A percentile compares a stretch with the other conserved stretches of the same genome.
These are phyloP conservation scores for Delichon dasypus DNA, from an alignment of 2,797 vertebrate species.

Conservation along the genomic window DNA sequence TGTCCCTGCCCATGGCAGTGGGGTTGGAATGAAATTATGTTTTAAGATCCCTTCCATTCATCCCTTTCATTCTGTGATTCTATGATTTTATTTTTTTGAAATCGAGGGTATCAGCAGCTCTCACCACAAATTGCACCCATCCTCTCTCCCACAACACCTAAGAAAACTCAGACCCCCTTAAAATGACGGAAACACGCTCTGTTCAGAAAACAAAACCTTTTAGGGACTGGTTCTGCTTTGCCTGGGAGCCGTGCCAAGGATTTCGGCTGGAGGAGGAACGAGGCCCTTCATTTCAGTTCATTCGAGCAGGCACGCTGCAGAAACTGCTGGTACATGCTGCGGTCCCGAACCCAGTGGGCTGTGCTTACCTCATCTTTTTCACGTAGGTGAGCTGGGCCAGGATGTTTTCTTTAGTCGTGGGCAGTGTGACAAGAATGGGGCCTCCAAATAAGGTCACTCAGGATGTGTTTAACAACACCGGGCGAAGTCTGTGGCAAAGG, in stretches of 20 bases:
- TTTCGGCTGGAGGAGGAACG: conserved; percentile 52
- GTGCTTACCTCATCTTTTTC: conserved; percentile 63
- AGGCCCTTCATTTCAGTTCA: conserved; percentile 40
- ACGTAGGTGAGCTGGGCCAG: conserved; percentile 73
- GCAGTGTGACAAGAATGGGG: conserved; percentile 77
- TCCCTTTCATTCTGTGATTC: neutral
- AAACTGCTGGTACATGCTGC: conserved; percentile 3
- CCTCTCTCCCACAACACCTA: neutral
- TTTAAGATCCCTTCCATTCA: neutral
- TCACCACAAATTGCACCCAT: neutral
- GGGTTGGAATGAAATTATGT: neutral
- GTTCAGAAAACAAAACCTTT: conserved; percentile 57
- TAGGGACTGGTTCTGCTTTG: conserved; percentile 39
- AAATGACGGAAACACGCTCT: conserved; percentile 21
- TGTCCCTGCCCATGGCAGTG: neutral
- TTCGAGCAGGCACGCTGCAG: conserved; percentile 33
- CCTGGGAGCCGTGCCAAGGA: conserved; percentile 45
- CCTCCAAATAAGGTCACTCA: conserved; percentile 73
- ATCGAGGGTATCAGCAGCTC: neutral
- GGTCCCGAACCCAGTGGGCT: conserved; percentile 46
- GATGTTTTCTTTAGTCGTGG: conserved; percentile 75
- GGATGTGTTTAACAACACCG: conserved; percentile 57
- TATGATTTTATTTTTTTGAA: neutral
- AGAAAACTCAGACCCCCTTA: conserved; percentile 27
- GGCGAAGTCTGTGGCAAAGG: conserved; percentile 42